These are phyloP conservation scores for Daphoenositta chrysoptera DNA, from an alignment of 2,113 vertebrate species.

Conservation along the genomic window DNA sequence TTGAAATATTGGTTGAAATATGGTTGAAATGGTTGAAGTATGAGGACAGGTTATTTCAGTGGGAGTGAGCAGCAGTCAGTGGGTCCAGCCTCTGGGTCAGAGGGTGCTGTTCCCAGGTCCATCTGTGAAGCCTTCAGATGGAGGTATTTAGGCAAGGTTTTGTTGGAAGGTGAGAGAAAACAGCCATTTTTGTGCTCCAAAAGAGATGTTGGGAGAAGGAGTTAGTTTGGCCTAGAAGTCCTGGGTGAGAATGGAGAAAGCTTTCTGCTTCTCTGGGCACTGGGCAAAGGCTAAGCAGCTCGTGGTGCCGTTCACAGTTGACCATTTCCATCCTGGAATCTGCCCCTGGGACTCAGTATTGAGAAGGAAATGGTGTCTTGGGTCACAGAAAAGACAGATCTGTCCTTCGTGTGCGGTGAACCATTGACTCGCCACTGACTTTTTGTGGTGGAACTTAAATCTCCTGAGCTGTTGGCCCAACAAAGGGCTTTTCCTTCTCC, in stretches of 20 bases:
- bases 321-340: background rate
- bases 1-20: no score
- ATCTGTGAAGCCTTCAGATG: background rate
- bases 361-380: background rate
- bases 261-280: background rate
- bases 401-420: rapidly evolving
- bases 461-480: background rate
- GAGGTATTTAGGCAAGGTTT: background rate
- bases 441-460: background rate
- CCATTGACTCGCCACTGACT: background rate
- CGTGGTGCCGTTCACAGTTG: background rate
- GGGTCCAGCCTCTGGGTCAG: background rate
- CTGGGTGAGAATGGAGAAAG: background rate
- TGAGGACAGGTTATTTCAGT: background rate
- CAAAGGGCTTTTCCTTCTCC: background rate
- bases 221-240: background rate
- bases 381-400: background rate
- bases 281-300: background rate
- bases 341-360: background rate
- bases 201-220: background rate
- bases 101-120: background rate
- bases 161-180: background rate
- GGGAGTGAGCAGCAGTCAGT: background rate
- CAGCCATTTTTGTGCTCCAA: background rate
- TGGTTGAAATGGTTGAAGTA: no score